Base-by-base conservation (phyloP, 2,797 vertebrate species). In the Pseudochirops corinnae region DNA sequence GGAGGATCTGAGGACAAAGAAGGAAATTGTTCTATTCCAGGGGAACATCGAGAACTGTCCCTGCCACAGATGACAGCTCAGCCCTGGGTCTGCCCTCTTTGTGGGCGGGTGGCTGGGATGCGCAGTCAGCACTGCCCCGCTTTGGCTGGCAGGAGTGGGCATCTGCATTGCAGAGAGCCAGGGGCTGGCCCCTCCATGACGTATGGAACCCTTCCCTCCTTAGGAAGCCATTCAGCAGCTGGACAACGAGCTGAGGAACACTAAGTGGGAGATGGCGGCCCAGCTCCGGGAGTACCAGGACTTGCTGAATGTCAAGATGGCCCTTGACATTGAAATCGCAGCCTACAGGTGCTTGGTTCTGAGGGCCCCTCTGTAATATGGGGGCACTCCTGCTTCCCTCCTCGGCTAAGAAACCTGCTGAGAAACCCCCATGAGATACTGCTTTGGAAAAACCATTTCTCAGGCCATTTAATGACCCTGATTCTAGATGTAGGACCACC, bases 241-340 rank as follows among this genome's bases (percentile, higher is more conserved):
- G 97, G 99, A 99, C 91, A 98, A 93, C 0, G 99, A 99, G 98
- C 98, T 99, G 97, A 99, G 99, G 98, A 99, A 98, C 97, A 99
- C 99, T 94, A 99, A 99, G 97, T 99, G 99, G 99, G 99, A 99
- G 98, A 99, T 99, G 99, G 99, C 99, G 29, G 99, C 99, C 62
- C 99, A 99, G 98, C 99, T 99, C 91, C 99, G 99, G 33, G 99
- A 99, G 55, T 99, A 99, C 94, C 99, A 99, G 98, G 99, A 99
- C 74, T 99, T 99, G 97, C 99, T 99, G 97, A 99, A 99, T 0
- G 99, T 99, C 97, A 99, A 99, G 98, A 99, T 99, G 99, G 99
- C 99, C 90, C 98, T 99, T 95, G 99, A 99, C 97, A 99, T 99
- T 0, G 99, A 99, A 97, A 99, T 99, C 0, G 99, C 99, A 55